Evolutionary conservation across 2,113 vertebrate genomes (phyloP).

Genomic region (Paramisgurnus dabryanus): DNA sequence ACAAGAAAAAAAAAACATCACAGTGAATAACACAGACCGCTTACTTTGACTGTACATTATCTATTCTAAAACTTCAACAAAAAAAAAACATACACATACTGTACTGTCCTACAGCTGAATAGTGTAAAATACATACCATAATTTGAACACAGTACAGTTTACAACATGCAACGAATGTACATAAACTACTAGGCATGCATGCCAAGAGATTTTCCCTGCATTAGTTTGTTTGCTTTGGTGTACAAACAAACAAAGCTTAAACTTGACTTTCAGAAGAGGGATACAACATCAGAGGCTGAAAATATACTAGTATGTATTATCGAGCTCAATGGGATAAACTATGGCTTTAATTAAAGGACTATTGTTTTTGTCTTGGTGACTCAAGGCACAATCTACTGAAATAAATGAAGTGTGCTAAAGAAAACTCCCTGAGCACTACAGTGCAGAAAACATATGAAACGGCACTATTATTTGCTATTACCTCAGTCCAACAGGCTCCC

Average conservation of each 20-base stretch:
- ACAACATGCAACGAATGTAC: neutral
- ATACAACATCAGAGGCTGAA: neutral
- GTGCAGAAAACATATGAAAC: constrained; percentile 3
- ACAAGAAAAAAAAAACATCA: constrained; percentile 23
- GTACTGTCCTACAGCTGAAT: neutral
- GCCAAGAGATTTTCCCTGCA: neutral
- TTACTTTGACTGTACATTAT: neutral
- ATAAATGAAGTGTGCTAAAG: constrained; percentile 13
- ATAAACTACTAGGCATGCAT: neutral
- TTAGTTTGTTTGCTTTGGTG: neutral
- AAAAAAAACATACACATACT: neutral
- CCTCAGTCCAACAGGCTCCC: constrained; percentile 93
- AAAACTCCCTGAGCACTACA: neutral
- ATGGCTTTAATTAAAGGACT: constrained; percentile 18
- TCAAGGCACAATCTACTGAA: neutral
- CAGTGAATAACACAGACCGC: neutral
- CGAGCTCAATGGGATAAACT: neutral
- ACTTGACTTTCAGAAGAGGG: no score
- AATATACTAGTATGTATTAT: neutral
- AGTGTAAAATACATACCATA: neutral
- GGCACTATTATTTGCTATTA: constrained; percentile 63
- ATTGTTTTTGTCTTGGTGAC: constrained; percentile 10
- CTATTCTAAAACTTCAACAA: neutral
- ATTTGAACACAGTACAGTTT: neutral
- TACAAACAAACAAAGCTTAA: neutral